Evolutionary conservation across 2,888 invertebrate species (phyloP).

Genomic region (Leptura quadrifasciata): DNA sequence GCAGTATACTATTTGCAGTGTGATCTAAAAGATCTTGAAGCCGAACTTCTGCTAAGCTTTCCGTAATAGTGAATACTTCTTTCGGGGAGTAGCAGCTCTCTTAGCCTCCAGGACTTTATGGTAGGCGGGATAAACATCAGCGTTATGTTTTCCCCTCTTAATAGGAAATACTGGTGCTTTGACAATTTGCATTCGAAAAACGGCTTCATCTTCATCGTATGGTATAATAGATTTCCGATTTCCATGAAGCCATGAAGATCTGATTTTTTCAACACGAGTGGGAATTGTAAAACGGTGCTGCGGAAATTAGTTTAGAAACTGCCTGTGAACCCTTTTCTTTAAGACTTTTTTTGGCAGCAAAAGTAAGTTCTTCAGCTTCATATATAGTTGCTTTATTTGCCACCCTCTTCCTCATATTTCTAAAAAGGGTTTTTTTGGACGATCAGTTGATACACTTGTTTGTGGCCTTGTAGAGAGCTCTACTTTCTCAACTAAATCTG

Average conservation of each 20-base stretch:
- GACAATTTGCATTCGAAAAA: background rate
- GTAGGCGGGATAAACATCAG: background rate
- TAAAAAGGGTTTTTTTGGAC: too few species aligned
- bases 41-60: constrained; percentile 6
- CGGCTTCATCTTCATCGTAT: constrained; percentile 1
- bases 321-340: background rate
- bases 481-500: too few species aligned
- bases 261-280: background rate
- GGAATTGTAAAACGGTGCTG: constrained; percentile 8
- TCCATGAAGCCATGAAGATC: background rate
- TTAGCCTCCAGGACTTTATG: background rate
- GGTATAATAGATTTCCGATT: background rate
- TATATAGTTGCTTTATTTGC: too few species aligned
- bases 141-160: background rate
- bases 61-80: constrained; percentile 10
- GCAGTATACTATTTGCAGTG: background rate
- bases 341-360: background rate
- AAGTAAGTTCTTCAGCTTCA: too few species aligned
- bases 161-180: background rate
- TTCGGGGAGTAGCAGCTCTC: background rate
- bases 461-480: too few species aligned
- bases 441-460: too few species aligned
- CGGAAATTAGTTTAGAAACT: background rate
- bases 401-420: too few species aligned
- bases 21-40: constrained; percentile 14